Percentiles rank a stretch among this genome's conserved stretches.
These are phyloP conservation scores for Lepus oiostolus DNA, from an alignment of 2,797 vertebrate species.

Conservation along the genomic window DNA sequence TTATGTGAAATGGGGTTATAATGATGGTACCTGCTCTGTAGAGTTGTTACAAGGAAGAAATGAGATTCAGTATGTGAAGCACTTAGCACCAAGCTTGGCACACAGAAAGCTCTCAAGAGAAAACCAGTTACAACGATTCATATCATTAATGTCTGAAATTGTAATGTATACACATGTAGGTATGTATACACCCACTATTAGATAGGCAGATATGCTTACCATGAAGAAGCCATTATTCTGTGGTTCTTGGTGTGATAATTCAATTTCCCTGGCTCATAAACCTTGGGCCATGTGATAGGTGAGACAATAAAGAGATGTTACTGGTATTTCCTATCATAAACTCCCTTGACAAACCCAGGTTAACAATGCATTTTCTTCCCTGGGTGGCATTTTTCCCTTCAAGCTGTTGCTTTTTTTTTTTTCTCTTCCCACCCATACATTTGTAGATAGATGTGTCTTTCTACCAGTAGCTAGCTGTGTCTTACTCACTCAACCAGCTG, in stretches of 20 bases:
- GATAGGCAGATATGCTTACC: background rate
- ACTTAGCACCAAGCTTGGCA: background rate
- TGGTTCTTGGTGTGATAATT: slow-evolving; percentile 15
- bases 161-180: background rate
- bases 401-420: background rate
- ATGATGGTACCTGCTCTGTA: background rate
- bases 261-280: slow-evolving; percentile 43
- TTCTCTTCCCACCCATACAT: slow-evolving; percentile 5
- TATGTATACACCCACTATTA: background rate
- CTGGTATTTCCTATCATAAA: background rate
- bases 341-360: background rate
- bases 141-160: slow-evolving; percentile 24
- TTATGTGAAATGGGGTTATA: slow-evolving; percentile 46
- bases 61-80: background rate
- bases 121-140: slow-evolving; percentile 26
- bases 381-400: slow-evolving; percentile 4
- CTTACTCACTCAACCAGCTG: slow-evolving; percentile 22
- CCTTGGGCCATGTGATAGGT: background rate
- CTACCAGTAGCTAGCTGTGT: slow-evolving; percentile 39
- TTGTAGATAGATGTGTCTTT: slow-evolving; percentile 56
- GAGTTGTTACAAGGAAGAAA: background rate
- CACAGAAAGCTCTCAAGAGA: background rate
- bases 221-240: slow-evolving; percentile 41
- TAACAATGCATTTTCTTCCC: background rate
- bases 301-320: background rate